Percentiles rank a stretch among this genome's conserved stretches.
Conservation (phyloP, 2,113 vertebrate species). For the Myotis yumanensis region DNA sequence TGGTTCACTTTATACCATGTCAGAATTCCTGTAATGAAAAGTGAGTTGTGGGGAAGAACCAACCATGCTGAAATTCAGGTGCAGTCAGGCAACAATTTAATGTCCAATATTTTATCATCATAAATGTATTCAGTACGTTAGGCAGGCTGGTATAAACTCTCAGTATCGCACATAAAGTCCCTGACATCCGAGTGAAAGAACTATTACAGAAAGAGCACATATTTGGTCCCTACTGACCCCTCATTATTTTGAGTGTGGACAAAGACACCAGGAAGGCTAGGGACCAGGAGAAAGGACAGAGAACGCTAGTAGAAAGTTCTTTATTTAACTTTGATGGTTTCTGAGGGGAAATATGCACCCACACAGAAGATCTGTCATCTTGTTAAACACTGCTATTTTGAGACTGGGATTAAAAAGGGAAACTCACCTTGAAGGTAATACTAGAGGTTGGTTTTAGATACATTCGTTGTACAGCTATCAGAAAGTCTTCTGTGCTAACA, state of each 20-base stretch:
- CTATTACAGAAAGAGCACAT: not conserved
- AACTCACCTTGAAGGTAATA: constrained; percentile 26
- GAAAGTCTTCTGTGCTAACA: not conserved
- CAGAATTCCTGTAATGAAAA: constrained; percentile 35
- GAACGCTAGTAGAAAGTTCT: not conserved
- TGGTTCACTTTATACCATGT: not conserved
- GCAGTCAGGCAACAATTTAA: not conserved
- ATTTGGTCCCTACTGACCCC: not conserved
- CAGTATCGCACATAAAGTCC: not conserved
- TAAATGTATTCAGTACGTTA: constrained; percentile 24
- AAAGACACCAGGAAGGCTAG: not conserved
- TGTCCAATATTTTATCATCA: not conserved
- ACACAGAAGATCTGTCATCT: not conserved
- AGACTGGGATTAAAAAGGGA: not conserved
- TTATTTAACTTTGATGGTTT: constrained; percentile 35
- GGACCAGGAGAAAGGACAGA: not conserved
- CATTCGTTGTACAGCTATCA: not conserved
- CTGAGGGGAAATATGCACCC: not conserved
- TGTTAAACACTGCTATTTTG: constrained; percentile 36
- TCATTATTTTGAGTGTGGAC: not conserved
- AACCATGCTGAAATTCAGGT: not conserved
- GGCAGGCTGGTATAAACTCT: constrained; percentile 11
- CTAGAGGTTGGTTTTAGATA: not conserved
- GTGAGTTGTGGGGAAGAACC: not conserved
- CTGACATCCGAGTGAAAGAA: not conserved